Evolutionary conservation across 2,113 vertebrate genomes (phyloP).

Genomic region (Columbina picui): DNA sequence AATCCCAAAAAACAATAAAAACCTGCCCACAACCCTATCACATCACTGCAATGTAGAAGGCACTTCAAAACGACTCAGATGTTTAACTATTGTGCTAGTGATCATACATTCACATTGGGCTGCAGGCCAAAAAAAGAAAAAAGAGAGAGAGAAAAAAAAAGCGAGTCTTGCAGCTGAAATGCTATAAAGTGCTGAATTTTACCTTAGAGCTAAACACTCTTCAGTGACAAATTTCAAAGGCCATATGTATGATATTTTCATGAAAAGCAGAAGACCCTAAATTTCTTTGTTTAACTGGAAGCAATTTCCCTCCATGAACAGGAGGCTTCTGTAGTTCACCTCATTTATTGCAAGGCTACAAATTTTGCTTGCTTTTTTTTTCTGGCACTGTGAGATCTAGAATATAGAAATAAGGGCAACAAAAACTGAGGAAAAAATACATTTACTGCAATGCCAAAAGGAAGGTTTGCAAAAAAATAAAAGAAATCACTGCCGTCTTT

Average conservation of each 20-base stretch:
- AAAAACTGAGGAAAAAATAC: background rate
- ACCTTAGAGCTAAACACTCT: conserved; percentile 80
- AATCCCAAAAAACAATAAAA: no score
- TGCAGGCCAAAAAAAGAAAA: conserved; percentile 76
- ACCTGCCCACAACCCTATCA: conserved; percentile 5
- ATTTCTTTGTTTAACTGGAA: conserved; percentile 82
- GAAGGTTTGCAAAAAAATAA: conserved; percentile 30
- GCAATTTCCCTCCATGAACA: conserved; percentile 57
- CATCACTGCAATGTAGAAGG: conserved; percentile 71
- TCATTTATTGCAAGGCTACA: conserved; percentile 59
- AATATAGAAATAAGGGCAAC: conserved; percentile 1
- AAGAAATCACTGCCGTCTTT: background rate
- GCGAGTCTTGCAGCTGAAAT: conserved; percentile 73
- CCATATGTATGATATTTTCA: conserved; percentile 79
- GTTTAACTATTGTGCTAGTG: conserved; percentile 83
- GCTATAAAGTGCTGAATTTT: conserved; percentile 79
- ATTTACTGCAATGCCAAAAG: background rate
- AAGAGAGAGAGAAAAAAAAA: background rate
- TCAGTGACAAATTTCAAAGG: conserved; percentile 84
- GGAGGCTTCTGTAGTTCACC: conserved; percentile 51
- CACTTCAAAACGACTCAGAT: conserved; percentile 83
- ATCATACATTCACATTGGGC: conserved; percentile 83
- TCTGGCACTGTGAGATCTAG: background rate
- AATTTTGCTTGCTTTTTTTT: conserved; percentile 20
- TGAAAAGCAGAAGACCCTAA: conserved; percentile 77